Evolutionary conservation across 2,888 invertebrate genomes (phyloP), one percentile per base, ranked within the genome.

Genomic region (Cephalotes varians): DNA sequence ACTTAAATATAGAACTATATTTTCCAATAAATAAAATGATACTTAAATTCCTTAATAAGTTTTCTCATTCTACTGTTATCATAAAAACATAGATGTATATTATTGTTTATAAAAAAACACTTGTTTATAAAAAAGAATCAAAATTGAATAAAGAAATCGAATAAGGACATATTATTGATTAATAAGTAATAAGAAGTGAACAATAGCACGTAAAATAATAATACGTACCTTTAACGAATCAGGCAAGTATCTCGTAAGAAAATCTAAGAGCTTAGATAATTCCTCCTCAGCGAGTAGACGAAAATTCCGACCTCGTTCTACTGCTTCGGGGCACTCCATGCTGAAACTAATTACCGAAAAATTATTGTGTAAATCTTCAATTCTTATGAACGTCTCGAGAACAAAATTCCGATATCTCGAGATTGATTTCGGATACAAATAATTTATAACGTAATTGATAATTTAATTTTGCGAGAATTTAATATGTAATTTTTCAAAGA

Each of bases 241-340:
- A 94, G 98, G 98, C 95, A 98, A 96, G 96, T 97, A 97, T 95
- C 96, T 96, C 94, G 96, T 96, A 94, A 98, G 96, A 94, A 97
- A 96, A 95, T 97, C 96, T 95, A 97, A 96, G 94, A 98, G 96
- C 95, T 97, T 96, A 94, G 97, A 97, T 95, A 98, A 96, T 96
- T 98, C 98, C 95, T 97, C 97, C 96, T 97, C 97, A 95, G 96
- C 96, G 95, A 97, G 97, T 96, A 98, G 96, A 96, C 97, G 97
- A 96, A 98, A 98, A 96, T 98, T 97, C 96, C 96, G 91, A 87
- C 94, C 94, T 87, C 91, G 92, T 91, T 94, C 92, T 88, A 93
- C 91, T 90, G 92, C 93, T 88, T 92, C 91, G 84, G 93, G 92
- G 88, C 91, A 91, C 91, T 94, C 94, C 94, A 94, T 94, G 84